These are phyloP conservation scores for Idaea straminata DNA, from an alignment of 2,888 invertebrate species.

Conservation along the genomic window DNA sequence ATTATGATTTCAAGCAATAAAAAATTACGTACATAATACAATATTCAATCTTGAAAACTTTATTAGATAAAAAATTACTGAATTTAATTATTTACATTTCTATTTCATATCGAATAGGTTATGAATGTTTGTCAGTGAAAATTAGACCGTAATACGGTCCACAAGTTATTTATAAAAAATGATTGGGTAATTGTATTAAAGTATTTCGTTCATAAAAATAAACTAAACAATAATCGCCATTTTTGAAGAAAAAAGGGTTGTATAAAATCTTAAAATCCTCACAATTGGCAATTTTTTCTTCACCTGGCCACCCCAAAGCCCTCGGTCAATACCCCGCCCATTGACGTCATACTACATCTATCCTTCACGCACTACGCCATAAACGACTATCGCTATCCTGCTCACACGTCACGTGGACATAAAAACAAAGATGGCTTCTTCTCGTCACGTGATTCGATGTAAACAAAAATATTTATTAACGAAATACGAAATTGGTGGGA, in stretches of 20 bases:
- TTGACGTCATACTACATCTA: slow-evolving; percentile 28
- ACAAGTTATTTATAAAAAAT: no score
- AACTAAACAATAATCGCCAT: no score
- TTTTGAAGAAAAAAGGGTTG: slow-evolving; percentile 4
- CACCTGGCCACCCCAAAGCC: not conserved
- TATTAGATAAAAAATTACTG: no score
- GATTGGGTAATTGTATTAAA: no score
- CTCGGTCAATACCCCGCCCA: not conserved
- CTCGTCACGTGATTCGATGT: not conserved
- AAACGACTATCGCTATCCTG: not conserved
- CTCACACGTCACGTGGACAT: not conserved
- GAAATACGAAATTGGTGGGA: not conserved
- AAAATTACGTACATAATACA: no score
- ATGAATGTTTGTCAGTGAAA: no score
- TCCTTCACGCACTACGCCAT: slow-evolving; percentile 33
- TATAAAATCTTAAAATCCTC: slow-evolving; percentile 11
- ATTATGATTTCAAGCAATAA: no score
- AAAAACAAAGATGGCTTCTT: not conserved
- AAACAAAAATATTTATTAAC: not conserved
- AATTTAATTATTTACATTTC: no score
- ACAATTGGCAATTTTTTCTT: slow-evolving; percentile 3
- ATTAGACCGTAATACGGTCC: no score
- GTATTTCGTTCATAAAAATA: no score
- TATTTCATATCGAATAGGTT: no score
- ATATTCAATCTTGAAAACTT: no score